Conservation (phyloP, 2,888 invertebrate species). For the Petrolisthes cinctipes region DNA sequence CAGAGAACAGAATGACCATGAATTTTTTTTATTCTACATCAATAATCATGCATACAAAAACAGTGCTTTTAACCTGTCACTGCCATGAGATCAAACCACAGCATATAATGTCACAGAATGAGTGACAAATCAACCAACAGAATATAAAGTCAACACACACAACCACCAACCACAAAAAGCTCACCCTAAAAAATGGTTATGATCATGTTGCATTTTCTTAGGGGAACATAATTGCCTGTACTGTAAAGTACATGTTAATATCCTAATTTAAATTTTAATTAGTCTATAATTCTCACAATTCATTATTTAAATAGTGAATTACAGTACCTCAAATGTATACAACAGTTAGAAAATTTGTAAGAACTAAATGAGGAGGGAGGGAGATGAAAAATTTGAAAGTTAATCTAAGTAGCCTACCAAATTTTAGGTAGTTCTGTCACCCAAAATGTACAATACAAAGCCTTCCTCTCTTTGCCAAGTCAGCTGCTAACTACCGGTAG, state of each 20-base stretch:
- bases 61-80: neutral
- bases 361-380: too few relatives aligned
- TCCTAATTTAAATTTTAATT: too few relatives aligned
- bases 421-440: constrained; percentile 1
- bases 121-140: too few relatives aligned
- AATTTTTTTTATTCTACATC: neutral
- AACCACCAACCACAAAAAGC: too few relatives aligned
- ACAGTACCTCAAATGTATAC: too few relatives aligned
- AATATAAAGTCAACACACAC: too few relatives aligned
- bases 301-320: too few relatives aligned
- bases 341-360: too few relatives aligned
- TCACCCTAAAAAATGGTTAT: neutral
- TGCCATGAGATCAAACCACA: neutral
- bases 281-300: too few relatives aligned
- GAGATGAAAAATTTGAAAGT: too few relatives aligned
- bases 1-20: constrained; percentile 5
- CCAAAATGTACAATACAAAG: neutral
- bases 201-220: neutral
- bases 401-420: neutral
- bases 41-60: constrained; percentile 13
- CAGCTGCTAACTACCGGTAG: constrained; percentile 5
- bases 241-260: too few relatives aligned
- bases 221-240: too few relatives aligned
- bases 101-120: neutral
- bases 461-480: neutral